A percentile compares a stretch with the other conserved stretches of the same genome.
Evolutionary conservation across 2,113 vertebrate species (phyloP).

Genomic region (Hystrix cristata): DNA sequence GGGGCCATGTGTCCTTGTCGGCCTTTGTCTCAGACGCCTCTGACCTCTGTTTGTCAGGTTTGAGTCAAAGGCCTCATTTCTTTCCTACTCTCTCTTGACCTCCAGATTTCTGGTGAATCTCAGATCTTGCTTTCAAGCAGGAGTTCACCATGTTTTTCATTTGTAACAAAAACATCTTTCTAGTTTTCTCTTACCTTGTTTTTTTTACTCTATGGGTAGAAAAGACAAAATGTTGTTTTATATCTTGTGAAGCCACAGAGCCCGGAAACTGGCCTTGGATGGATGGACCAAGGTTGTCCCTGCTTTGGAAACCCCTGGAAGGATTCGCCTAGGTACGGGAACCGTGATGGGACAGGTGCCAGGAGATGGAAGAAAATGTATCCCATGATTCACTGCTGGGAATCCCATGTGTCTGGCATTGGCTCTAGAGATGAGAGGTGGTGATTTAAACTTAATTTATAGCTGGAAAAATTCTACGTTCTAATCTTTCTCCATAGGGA

Average conservation of each 20-base stretch:
- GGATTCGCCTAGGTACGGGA: not conserved
- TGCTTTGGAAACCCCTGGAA: not conserved
- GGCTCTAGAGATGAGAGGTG: not conserved
- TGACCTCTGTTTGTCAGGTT: not conserved
- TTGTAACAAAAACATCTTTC: not conserved
- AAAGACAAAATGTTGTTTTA: not conserved
- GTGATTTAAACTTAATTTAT: slow-evolving; percentile 16
- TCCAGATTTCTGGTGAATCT: not conserved
- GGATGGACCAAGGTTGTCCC: not conserved
- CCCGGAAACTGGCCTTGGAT: not conserved
- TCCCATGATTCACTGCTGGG: not conserved
- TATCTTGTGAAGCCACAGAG: not conserved
- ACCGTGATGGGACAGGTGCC: not conserved
- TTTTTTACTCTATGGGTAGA: not conserved
- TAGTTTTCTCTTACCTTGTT: not conserved
- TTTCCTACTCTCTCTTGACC: not conserved
- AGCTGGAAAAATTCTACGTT: not conserved
- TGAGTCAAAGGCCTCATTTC: not conserved
- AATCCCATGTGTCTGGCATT: not conserved
- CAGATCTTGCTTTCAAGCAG: not conserved
- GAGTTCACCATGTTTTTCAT: not conserved
- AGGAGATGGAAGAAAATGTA: not conserved
- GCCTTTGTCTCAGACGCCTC: not conserved
- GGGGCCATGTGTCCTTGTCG: not conserved
- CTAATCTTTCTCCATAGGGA: not conserved